Base-by-base conservation (phyloP, 2,113 vertebrate genomes). In the Petromus typicus region DNA sequence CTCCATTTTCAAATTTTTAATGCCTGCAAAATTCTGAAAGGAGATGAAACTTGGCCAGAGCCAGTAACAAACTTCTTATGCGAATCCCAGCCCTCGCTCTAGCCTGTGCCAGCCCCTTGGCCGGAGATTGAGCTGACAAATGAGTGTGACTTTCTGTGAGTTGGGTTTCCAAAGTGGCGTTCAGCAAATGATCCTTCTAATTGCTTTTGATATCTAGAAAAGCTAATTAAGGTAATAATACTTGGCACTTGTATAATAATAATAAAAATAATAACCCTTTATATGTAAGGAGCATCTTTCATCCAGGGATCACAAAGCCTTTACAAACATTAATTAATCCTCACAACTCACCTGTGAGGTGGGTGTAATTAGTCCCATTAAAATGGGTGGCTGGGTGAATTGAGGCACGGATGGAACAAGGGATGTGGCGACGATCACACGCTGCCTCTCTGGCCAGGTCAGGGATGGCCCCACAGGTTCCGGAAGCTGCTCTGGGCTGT, bases 221-320 rank as follows among this genome's bases (percentile, higher is more conserved):
- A 95, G 96, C 97, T 97, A 97, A 98, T 98, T 97, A 98, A 97
- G 96, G 97, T 98, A 97, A 97, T 97, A 96, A 97, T 94, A 96
- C 96, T 96, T 97, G 97, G 96, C 97, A 97, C 93, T 98, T 96
- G 95, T 97, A 97, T 98, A 97, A 98, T 97, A 97, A 97, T 97
- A 98, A 98, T 98, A 98, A 97, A 96, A 96, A 96, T 98, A 97
- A 98, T 98, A 93, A 97, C 94, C 96, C 94, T 97, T 97, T 97
- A 78, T 97, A 97, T 97, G 91, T 96, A 88, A 96, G 91, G 78
- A 97, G 87, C 34, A 12, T 96, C 97, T 97, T 98, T 98, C 96
- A 98, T 97, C 96, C 96, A 83, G 89, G 95, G 97, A 97, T 97
- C 96, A 98, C 97, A 98, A 97, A 98, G 97, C 86, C 91, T 96